Percentiles rank a stretch among this genome's conserved stretches.
Evolutionary conservation across 2,113 vertebrate species (phyloP).

Genomic region (Jacana jacana): DNA sequence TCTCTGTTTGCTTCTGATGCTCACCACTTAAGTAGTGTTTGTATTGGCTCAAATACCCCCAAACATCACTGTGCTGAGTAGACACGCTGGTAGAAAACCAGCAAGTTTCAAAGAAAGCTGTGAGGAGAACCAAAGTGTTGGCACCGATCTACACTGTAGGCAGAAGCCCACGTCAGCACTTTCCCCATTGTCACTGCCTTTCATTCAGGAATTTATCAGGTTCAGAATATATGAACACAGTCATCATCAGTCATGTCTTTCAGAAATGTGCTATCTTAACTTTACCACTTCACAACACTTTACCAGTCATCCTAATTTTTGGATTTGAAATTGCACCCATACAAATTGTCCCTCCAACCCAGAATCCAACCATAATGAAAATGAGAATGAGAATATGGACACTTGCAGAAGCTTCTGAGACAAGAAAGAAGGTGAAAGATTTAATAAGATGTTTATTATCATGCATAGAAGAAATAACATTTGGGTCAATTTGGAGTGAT

Average conservation of each 20-base stretch:
- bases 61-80: neutral
- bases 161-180: neutral
- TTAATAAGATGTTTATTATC: neutral
- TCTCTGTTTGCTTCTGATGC: conserved; percentile 25
- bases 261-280: neutral
- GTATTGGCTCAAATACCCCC: conserved; percentile 3
- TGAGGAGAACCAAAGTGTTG: neutral
- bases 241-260: neutral
- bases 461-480: neutral
- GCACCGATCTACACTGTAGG: neutral
- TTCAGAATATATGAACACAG: neutral
- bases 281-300: neutral
- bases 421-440: neutral
- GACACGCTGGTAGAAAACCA: neutral
- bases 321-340: neutral
- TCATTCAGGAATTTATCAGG: neutral
- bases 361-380: neutral
- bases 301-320: neutral
- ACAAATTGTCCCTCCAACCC: neutral
- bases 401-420: neutral
- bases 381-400: neutral
- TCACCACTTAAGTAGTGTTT: conserved; percentile 18
- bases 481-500: neutral
- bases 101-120: neutral
- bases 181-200: neutral